Evolutionary conservation across 2,888 invertebrate species (phyloP), one percentile per base, ranked within the genome.

Genomic region (Baccha elongata): DNA sequence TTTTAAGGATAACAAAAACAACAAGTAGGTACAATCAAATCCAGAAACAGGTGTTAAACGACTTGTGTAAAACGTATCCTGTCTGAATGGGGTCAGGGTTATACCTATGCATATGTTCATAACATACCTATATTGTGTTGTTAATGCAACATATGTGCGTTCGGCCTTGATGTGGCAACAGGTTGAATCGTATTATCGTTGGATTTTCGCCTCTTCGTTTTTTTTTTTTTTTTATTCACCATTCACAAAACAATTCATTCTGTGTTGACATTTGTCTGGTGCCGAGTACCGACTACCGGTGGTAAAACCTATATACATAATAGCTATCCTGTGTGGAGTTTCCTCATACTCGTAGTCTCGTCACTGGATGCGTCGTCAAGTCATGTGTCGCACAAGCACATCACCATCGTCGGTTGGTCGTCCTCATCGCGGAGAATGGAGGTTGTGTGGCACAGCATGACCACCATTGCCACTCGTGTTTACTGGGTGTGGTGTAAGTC

Each of bases 251-350:
- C 29, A 6, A 8, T 8, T 32, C 7, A 32, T 1, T 32, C 4
- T 32, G 29, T 32, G 29, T 32, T 8, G 29, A 26, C 26, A 3
- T 3, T 13, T 21, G 32, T 35, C 35, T n/a, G 35, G 3, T 10
- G 29, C 29, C 1, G 3, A n/a, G 40, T 21, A 68, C 42, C 69
- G 35, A 48, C 65, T 76, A 76, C 67, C 83, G 71, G 72, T 68
- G 68, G 68, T 72, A 78, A 78, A n/a, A n/a, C n/a, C n/a, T n/a
- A n/a, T n/a, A n/a, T n/a, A n/a, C n/a, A n/a, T n/a, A n/a, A n/a
- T n/a, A n/a, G n/a, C n/a, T n/a, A n/a, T 72, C 76, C 72, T 83
- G 83, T 72, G 68, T 78, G 78, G 72, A 78, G 73, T 78, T 46
- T 64, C 48, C 72, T 68, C 55, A n/a, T n/a, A 76, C 62, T 68